Evolutionary conservation across 2,113 vertebrate species (phyloP), one percentile per base, ranked within the genome.

Genomic region (Vireo altiloquus): DNA sequence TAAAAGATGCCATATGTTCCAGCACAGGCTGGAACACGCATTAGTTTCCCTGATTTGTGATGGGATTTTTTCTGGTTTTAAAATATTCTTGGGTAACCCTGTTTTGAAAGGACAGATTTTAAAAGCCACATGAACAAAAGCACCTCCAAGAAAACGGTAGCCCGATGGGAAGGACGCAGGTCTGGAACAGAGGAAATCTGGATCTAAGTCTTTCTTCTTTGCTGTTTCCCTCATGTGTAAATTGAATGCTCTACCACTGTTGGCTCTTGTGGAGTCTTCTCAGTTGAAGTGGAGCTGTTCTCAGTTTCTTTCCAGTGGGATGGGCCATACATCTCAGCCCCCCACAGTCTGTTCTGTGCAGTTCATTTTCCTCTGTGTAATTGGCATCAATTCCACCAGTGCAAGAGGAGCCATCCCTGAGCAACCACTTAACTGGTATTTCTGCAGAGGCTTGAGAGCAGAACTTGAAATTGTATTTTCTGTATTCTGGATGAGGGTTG

Each of bases 171-270:
- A 80, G 17, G 49, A n/a, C 14, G 9, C 12, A 17, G 2, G 72
- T 87, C 31, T 81, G 50, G 16, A 77, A 22, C 2, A 39, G 35
- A 23, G 15, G 11, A 37, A 21, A 28, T 72, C 10, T 64, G 63
- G 6, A 47, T 83, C 44, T 56, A 39, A 66, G 77, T n/a, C 10
- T 9, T 42, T 75, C 33, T 86, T 44, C 68, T 87, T 52, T 60
- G 18, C 54, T 2, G 0, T 72, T 86, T 72, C 56, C 16, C 33
- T 81, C 0, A 0, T 0, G 1, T 76, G 39, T 44, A 13, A 68
- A 72, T 49, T 19, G 40, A 74, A 52, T 52, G 18, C 49, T 21
- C 9, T 40, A 0, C 46, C 20, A 3, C 52, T 63, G 27, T 11
- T 87, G 71, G 49, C 49, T 94, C 16, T 64, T 86, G n/a, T 71